phyloP scores from a whole-genome alignment of 2,888 invertebrate species.

The Acleris emargana region DNA sequence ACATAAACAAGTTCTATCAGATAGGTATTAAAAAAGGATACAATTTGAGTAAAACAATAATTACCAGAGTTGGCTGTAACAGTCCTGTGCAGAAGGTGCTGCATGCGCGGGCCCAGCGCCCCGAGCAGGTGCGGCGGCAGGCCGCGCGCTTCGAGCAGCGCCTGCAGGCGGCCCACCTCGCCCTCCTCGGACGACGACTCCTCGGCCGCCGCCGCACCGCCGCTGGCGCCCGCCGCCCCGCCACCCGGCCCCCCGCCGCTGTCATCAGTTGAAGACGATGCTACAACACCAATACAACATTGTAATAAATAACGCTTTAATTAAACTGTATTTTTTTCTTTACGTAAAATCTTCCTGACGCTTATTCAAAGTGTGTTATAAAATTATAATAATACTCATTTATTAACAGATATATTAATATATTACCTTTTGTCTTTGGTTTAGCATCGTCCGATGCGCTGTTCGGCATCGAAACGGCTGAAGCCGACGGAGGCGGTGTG shows the following conservation, averaged over 20 bases:
- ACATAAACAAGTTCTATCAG: too few species aligned
- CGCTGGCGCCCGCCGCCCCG: slow-evolving; percentile 58
- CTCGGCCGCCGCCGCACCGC: slow-evolving; percentile 72
- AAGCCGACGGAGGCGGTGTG: slow-evolving; percentile 74
- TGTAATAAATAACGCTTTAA: too few species aligned
- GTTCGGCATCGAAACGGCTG: slow-evolving; percentile 75
- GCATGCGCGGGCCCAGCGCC: slow-evolving; percentile 97
- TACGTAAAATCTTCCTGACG: too few species aligned
- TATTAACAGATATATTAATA: too few species aligned
- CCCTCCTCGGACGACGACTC: slow-evolving; percentile 90
- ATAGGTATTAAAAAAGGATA: too few species aligned
- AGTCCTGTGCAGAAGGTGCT: slow-evolving; percentile 96
- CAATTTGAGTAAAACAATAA: background rate
- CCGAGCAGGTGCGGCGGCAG: slow-evolving; percentile 98
- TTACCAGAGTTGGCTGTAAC: slow-evolving; percentile 89
- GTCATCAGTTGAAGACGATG: slow-evolving; percentile 69
- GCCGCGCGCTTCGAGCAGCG: slow-evolving; percentile 96
- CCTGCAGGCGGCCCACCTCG: slow-evolving; percentile 97
- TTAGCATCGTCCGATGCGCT: slow-evolving; percentile 73
- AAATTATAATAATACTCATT: too few species aligned
- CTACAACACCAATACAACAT: slow-evolving; percentile 41
- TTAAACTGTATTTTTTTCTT: too few species aligned
- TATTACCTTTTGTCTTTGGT: slow-evolving; percentile 79
- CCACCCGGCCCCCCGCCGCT: slow-evolving; percentile 6
- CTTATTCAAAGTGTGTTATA: too few species aligned